Conservation (phyloP, 2,888 invertebrate genomes). For the Orgyia antiqua region DNA sequence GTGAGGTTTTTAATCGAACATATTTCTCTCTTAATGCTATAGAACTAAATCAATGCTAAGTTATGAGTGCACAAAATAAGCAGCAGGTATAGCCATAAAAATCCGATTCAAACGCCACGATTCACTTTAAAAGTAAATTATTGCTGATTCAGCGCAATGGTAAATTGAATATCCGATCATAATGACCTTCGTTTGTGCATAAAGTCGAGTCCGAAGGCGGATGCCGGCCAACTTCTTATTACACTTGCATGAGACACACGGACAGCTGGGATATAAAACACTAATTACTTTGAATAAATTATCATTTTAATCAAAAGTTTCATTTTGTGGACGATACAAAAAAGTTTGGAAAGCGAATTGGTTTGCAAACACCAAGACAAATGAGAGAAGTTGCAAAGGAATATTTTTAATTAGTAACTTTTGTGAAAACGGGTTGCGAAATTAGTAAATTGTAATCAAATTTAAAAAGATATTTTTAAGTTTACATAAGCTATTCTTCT, state of each 20-base stretch:
- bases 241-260: constrained; percentile 35
- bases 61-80: constrained; percentile 34
- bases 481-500: too few relatives aligned
- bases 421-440: constrained; percentile 17
- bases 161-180: constrained; percentile 64
- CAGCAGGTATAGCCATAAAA: constrained; percentile 39
- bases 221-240: constrained; percentile 56
- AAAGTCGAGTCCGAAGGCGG: constrained; percentile 45
- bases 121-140: constrained; percentile 59
- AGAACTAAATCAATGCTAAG: constrained; percentile 9
- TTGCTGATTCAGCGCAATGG: constrained; percentile 56
- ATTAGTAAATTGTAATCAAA: constrained; percentile 16
- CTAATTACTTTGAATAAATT: constrained; percentile 43
- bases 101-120: constrained; percentile 42
- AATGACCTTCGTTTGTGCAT: constrained; percentile 66
- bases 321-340: constrained; percentile 31
- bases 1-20: too few relatives aligned
- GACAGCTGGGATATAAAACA: constrained; percentile 28
- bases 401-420: constrained; percentile 27
- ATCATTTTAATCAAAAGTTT: constrained; percentile 40
- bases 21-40: too few relatives aligned
- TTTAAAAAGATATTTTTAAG: constrained; percentile 11
- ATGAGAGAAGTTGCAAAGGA: constrained; percentile 21
- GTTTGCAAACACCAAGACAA: constrained; percentile 36
- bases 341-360: constrained; percentile 34